These are phyloP conservation scores for Catagonus wagneri DNA, from an alignment of 2,113 vertebrate species.

Conservation along the genomic window DNA sequence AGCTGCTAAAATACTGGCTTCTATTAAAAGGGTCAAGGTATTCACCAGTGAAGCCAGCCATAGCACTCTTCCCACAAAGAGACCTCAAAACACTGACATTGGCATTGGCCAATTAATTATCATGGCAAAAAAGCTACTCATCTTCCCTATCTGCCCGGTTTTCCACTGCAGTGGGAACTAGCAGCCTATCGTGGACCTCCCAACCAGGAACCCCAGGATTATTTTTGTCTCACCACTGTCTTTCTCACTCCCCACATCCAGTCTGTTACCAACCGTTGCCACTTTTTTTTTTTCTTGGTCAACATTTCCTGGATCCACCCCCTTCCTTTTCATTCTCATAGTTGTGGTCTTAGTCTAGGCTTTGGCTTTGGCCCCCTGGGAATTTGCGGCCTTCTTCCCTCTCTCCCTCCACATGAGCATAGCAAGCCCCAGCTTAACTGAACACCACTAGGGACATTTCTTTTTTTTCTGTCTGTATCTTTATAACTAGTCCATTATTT, in stretches of 20 bases:
- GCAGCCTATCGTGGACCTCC: conserved; percentile 64
- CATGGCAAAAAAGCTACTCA: conserved; percentile 39
- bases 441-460: neutral
- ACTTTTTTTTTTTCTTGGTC: conserved; percentile 58
- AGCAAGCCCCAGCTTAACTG: conserved; percentile 12
- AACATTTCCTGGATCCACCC: conserved; percentile 66
- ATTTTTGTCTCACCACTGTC: conserved; percentile 72
- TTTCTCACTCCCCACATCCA: conserved; percentile 76
- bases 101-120: conserved; percentile 58
- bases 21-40: conserved; percentile 15
- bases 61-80: conserved; percentile 37
- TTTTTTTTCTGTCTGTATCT: neutral
- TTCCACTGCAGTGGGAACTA: conserved; percentile 64
- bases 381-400: conserved; percentile 27
- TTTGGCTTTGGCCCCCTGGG: conserved; percentile 54
- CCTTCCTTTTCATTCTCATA: conserved; percentile 69
- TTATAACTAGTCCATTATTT: neutral
- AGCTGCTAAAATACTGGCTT: neutral
- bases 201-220: conserved; percentile 65
- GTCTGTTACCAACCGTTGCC: conserved; percentile 55
- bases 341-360: conserved; percentile 67
- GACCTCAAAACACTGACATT: conserved; percentile 50
- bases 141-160: conserved; percentile 66
- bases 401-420: neutral
- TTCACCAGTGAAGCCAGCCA: conserved; percentile 5